Evolutionary conservation across 2,113 vertebrate genomes (phyloP).

Genomic region (Puma concolor): DNA sequence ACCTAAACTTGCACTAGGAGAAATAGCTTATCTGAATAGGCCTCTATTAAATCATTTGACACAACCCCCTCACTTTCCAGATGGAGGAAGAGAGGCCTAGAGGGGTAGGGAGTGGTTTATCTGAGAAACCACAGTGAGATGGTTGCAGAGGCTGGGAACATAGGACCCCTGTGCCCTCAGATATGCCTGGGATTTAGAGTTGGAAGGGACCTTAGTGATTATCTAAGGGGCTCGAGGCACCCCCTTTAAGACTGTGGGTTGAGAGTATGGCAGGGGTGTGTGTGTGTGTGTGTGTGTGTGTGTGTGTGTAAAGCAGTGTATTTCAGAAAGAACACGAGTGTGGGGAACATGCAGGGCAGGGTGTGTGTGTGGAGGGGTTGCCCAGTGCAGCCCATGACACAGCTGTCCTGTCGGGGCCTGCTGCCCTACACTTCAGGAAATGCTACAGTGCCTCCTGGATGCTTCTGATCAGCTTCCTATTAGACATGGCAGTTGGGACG

Average conservation of each 20-base stretch:
- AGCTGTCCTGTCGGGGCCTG: background rate
- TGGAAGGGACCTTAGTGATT: background rate
- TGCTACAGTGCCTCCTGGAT: constrained; percentile 93
- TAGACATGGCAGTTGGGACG: constrained; percentile 92
- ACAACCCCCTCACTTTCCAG: constrained; percentile 19
- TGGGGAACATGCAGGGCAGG: background rate
- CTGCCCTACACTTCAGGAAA: constrained; percentile 83
- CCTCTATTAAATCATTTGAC: background rate
- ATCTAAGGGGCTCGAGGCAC: background rate
- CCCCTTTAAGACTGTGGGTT: background rate
- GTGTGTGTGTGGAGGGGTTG: background rate
- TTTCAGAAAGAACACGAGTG: background rate
- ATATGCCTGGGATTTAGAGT: background rate
- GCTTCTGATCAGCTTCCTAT: constrained; percentile 93
- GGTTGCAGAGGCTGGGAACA: background rate
- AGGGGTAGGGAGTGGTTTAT: background rate
- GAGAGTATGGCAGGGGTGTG: background rate
- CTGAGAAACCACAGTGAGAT: background rate
- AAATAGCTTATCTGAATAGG: background rate
- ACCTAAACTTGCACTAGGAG: background rate
- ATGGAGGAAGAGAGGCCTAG: background rate
- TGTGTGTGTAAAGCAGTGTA: background rate
- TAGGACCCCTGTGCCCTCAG: background rate
- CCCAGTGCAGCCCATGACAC: background rate
- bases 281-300: background rate